Evolutionary conservation across 2,888 invertebrate species (phyloP), one percentile per base, ranked within the genome.

Genomic region (Drosophila mimetica): DNA sequence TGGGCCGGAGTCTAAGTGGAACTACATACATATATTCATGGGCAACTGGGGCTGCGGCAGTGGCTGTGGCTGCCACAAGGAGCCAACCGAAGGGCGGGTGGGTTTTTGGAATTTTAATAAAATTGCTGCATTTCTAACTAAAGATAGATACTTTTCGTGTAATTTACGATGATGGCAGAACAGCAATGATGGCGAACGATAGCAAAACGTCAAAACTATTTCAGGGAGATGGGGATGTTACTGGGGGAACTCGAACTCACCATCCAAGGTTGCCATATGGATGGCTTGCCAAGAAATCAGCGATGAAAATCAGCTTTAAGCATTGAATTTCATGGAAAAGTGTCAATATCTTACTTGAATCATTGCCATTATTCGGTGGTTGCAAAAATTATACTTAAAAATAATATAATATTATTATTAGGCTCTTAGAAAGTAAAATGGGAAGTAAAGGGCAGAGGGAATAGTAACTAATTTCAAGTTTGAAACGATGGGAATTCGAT

Each of bases 111-210:
- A 81, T 85, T 86, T 86, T 87, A 86, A 86, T 89, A 86, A 87
- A 86, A 86, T 85, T 89, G 89, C 85, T 71, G 76, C 85, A 77
- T 76, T 79, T 73, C 88, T 77, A 88, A 85, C 87, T 89, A 85
- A 77, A 89, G 86, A 85, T 85, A 85, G 77, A 89, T 85, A 85
- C 86, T 86, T 86, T 74, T 79, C 75, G 75, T 85, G 85, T 86
- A 86, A 85, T 85, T 86, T 86, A 86, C 72, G 85, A 86, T 86
- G 89, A 86, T 89, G 88, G 74, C 66, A 70, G 72, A 86, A 66
- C 70, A 73, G 64, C 58, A 77, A 75, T 66, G 71, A 74, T 74
- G 74, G 47, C 74, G 50, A 60, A 67, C 82, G 79, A 78, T 73
- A 70, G 75, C 77, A 70, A 54, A 73, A 57, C 30, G 54, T 37